These are phyloP conservation scores for Aleiodes testaceus DNA, from an alignment of 2,888 invertebrate genomes.

Conservation along the genomic window DNA sequence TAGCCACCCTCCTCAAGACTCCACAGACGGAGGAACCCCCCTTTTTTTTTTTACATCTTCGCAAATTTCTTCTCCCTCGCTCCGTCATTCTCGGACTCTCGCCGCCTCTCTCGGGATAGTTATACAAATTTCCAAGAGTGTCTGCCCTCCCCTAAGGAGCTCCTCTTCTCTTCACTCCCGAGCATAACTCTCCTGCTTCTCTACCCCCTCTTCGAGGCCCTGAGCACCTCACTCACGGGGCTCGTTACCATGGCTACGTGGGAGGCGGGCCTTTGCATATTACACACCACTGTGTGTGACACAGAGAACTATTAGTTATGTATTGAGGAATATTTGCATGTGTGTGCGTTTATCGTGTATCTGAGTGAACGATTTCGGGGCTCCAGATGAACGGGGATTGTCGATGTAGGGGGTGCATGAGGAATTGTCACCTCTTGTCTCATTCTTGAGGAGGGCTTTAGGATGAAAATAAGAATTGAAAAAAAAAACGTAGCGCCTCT, in stretches of 20 bases:
- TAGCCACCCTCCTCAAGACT: slow-evolving; percentile 57
- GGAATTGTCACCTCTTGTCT: slow-evolving; percentile 66
- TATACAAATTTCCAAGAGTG: slow-evolving; percentile 73
- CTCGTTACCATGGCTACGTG: slow-evolving; percentile 68
- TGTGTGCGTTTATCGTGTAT: slow-evolving; percentile 29
- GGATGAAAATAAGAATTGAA: slow-evolving; percentile 40
- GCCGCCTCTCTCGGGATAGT: slow-evolving; percentile 63
- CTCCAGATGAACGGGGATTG: slow-evolving; percentile 32
- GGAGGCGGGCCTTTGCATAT: slow-evolving; percentile 72
- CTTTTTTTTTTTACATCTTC: slow-evolving; percentile 41
- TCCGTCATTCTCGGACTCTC: slow-evolving; percentile 36
- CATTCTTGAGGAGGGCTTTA: slow-evolving; percentile 34
- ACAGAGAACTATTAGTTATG: slow-evolving; percentile 55
- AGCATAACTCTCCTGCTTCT: slow-evolving; percentile 43
- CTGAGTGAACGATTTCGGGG: slow-evolving; percentile 5
- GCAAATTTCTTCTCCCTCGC: slow-evolving; percentile 25
- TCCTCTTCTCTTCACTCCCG: slow-evolving; percentile 44
- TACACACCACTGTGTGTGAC: slow-evolving; percentile 71
- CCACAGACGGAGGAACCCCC: slow-evolving; percentile 41
- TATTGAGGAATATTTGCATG: slow-evolving; percentile 42
- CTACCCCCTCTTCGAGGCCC: slow-evolving; percentile 50
- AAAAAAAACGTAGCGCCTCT: slow-evolving; percentile 50
- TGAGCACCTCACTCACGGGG: slow-evolving; percentile 63
- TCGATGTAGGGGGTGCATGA: slow-evolving; percentile 58
- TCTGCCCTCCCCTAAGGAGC: slow-evolving; percentile 60